These are phyloP conservation scores for Gymnarchus niloticus DNA, from an alignment of 2,113 vertebrate genomes.

Conservation along the genomic window DNA sequence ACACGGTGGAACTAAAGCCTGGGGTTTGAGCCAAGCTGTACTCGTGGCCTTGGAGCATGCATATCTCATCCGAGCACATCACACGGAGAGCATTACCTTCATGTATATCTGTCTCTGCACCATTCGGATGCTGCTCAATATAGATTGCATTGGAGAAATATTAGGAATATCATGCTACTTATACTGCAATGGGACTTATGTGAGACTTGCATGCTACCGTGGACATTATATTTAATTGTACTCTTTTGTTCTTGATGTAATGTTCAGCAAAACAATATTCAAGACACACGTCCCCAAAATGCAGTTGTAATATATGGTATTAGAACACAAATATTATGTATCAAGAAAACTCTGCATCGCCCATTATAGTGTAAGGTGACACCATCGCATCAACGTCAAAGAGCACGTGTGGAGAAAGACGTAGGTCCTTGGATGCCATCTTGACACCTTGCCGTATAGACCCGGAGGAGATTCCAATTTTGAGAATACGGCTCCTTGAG, in stretches of 20 bases:
- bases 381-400: neutral
- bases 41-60: neutral
- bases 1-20: neutral
- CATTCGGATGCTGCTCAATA: neutral
- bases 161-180: neutral
- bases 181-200: neutral
- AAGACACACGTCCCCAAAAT: neutral
- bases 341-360: neutral
- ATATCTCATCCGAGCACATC: neutral
- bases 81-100: neutral
- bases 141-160: neutral
- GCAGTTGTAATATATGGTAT: neutral
- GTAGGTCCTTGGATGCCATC: slow-evolving; percentile 23
- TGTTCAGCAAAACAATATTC: neutral
- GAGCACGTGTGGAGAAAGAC: neutral
- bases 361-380: neutral
- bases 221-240: neutral
- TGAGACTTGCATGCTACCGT: neutral
- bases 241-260: neutral
- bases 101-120: neutral
- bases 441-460: slow-evolving; percentile 28
- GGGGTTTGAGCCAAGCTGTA: neutral
- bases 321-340: neutral
- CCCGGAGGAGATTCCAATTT: neutral
- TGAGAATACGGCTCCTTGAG: slow-evolving; percentile 25